Evolutionary conservation across 2,888 invertebrate species (phyloP).

Genomic region (Aspidapion aeneum): DNA sequence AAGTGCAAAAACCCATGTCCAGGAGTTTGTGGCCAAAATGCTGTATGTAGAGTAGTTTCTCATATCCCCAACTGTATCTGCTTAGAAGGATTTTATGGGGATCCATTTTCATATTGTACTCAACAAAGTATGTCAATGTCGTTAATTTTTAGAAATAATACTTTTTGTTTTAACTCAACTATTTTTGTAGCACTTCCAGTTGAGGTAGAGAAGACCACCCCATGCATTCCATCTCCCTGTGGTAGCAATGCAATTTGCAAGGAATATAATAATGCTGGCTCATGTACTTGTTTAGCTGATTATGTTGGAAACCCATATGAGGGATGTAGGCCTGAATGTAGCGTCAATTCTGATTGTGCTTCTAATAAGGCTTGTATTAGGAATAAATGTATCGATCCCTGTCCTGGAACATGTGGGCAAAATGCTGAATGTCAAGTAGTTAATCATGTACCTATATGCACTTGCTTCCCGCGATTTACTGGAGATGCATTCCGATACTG

Average conservation of each 20-base stretch:
- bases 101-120: conserved; percentile 66
- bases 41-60: conserved; percentile 68
- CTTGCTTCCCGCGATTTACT: conserved; percentile 49
- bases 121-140: conserved; percentile 13
- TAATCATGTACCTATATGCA: conserved; percentile 74
- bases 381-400: conserved; percentile 49
- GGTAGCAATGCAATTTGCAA: conserved; percentile 71
- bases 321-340: conserved; percentile 71
- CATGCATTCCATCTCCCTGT: conserved; percentile 66
- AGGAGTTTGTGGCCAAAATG: conserved; percentile 70
- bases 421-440: conserved; percentile 51
- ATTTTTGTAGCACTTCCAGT: conserved; percentile 31
- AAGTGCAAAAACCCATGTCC: conserved; percentile 75
- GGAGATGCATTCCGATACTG: conserved; percentile 78
- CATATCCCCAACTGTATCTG: conserved; percentile 70
- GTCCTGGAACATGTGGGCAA: conserved; percentile 54
- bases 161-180: not conserved
- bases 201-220: conserved; percentile 46
- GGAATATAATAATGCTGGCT: conserved; percentile 60
- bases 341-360: conserved; percentile 66
- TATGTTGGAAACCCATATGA: conserved; percentile 72
- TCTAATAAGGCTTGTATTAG: conserved; percentile 46
- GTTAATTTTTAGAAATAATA: not conserved
- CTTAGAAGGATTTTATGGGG: conserved; percentile 54
- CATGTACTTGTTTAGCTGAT: conserved; percentile 68